Evolutionary conservation across 2,888 invertebrate species (phyloP).

Genomic region (Thecocarcelia acutangulata): DNA sequence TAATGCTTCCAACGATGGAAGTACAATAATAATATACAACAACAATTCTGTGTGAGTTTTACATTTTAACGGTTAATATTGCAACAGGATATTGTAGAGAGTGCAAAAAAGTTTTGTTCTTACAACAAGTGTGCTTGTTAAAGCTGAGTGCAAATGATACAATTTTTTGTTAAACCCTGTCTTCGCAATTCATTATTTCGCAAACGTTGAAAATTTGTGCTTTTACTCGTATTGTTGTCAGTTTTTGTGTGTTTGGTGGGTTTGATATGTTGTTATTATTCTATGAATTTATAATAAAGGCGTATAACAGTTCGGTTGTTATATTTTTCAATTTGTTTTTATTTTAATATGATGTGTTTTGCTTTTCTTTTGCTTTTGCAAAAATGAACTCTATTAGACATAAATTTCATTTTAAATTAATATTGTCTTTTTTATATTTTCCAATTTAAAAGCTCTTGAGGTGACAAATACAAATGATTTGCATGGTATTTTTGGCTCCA

Average conservation of each 20-base stretch:
- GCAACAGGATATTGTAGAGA: conserved; percentile 51
- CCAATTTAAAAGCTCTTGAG: conserved; percentile 27
- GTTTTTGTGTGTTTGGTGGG: conserved; percentile 10
- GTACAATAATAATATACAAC: not conserved
- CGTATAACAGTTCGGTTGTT: conserved; percentile 46
- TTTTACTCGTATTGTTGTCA: conserved; percentile 2
- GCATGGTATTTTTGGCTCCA: not conserved
- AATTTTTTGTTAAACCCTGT: conserved; percentile 20
- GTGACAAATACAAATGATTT: not conserved
- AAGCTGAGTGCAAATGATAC: conserved; percentile 9
- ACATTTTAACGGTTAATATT: conserved; percentile 58
- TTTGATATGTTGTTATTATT: conserved; percentile 59
- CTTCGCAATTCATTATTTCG: conserved; percentile 40
- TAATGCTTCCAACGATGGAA: conserved; percentile 19
- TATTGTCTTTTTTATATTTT: conserved; percentile 12
- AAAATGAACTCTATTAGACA: conserved; percentile 22
- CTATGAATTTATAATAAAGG: conserved; percentile 63
- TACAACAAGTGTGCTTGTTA: conserved; percentile 5
- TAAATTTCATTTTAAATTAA: conserved; percentile 46
- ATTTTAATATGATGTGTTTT: conserved; percentile 14
- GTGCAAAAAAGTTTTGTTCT: not conserved
- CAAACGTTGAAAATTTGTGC: conserved; percentile 31
- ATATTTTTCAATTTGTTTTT: conserved; percentile 55
- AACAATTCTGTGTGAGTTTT: conserved; percentile 3
- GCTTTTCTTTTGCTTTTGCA: not conserved